These are phyloP conservation scores for Gymnocypris eckloni DNA, from an alignment of 2,797 vertebrate genomes.

Conservation along the genomic window DNA sequence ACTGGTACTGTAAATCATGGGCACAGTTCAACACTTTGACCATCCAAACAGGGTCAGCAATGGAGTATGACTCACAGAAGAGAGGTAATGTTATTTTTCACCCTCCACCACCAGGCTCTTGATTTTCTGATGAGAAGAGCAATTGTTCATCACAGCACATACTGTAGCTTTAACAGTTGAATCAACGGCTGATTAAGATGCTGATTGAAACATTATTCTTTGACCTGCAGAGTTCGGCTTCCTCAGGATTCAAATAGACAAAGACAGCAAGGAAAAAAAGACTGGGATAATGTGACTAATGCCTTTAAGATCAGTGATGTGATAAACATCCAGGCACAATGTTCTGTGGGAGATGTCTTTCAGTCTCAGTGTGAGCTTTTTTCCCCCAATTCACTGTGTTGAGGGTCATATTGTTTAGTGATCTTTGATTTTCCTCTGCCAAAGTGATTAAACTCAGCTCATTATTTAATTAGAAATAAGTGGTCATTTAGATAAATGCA, in stretches of 20 bases:
- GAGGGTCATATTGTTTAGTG: constrained; percentile 24
- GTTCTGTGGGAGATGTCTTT: constrained; percentile 38
- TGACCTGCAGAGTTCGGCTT: constrained; percentile 41
- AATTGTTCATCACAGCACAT: constrained; percentile 45
- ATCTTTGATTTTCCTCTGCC: constrained; percentile 29
- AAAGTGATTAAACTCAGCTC: constrained; percentile 45
- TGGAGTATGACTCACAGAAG: constrained; percentile 31
- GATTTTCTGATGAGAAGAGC: constrained; percentile 51
- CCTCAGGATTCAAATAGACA: constrained; percentile 50
- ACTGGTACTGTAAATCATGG: not conserved
- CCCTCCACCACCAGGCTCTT: constrained; percentile 34
- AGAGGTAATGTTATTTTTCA: constrained; percentile 30
- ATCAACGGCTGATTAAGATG: constrained; percentile 53
- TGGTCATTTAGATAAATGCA: constrained; percentile 47
- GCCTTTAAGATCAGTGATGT: constrained; percentile 50
- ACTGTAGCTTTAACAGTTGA: constrained; percentile 40
- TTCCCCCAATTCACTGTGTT: not conserved
- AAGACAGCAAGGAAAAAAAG: constrained; percentile 55
- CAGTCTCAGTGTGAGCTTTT: constrained; percentile 28
- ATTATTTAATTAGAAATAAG: constrained; percentile 46
- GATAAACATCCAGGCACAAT: constrained; percentile 51
- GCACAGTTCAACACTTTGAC: not conserved
- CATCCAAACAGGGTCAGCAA: constrained; percentile 1
- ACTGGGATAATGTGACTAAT: constrained; percentile 54
- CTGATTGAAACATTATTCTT: constrained; percentile 61